Base-by-base conservation (phyloP, 2,888 invertebrate species). In the Periphyllus acericola region DNA sequence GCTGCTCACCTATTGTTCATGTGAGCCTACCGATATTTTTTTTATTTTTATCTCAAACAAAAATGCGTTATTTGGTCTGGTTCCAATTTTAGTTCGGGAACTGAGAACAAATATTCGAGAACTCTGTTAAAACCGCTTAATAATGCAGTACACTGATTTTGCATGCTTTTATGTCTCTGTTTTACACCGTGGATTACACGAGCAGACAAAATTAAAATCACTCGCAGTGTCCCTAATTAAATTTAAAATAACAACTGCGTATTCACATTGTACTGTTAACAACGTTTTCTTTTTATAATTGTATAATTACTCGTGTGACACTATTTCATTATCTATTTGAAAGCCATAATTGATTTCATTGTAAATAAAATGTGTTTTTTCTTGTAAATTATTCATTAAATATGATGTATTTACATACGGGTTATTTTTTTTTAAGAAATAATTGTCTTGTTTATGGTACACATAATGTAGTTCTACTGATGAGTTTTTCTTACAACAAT, bases 21-120 rank as follows among this genome's bases (percentile, higher is more conserved):
- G 46, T 46, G 46, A 46, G 19, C 3, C 32, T 76, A 32, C 32
- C 5, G 32, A 76, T 66, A 32, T 66, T 76, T 55, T 6, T 75
- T 76, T 46, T 68, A 5, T 52, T 46, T 52, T 9, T 34, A 46
- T 40, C 19, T 14, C 46, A 78, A 46, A 78, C 76, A 78, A 32
- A 78, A 46, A 34, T 68, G 19, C 68, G 66, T 34, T 85, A 68
- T 34, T 85, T 85, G 84, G 84, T 66, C 1, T 29, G 19, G 46
- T 32, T 85, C 76, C 84, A 85, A 85, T 4, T 68, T 32, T 34
- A 68, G 19, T n/a, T 34, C 25, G 6, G n/a, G 68, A 78, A 68
- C 52, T 3, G 19, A 52, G 19, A 85, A 52, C n/a, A 78, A 52
- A n/a, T 34, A 1, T 68, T 29, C 46, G 8, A 75, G 21, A 17